phyloP scores from a whole-genome alignment of 2,797 vertebrate species.

The Melanotaenia pygmaea region DNA sequence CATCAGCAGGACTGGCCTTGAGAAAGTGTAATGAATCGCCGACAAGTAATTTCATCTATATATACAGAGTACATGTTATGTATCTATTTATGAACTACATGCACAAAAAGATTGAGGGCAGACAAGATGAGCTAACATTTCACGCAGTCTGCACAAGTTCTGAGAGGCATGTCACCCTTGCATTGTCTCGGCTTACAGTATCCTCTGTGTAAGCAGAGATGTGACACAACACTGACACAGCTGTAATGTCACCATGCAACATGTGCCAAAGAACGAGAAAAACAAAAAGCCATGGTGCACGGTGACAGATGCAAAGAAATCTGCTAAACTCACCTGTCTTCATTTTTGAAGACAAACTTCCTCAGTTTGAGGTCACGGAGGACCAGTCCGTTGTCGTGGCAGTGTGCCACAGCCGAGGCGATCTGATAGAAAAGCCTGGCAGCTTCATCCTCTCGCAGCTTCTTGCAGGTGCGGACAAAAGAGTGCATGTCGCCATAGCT shows the following conservation, averaged over 20 bases:
- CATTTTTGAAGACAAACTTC: slow-evolving; percentile 98
- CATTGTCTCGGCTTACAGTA: slow-evolving; percentile 45
- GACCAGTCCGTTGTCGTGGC: slow-evolving; percentile 96
- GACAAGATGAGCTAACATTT: slow-evolving; percentile 49
- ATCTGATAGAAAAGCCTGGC: slow-evolving; percentile 98
- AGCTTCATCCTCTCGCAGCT: slow-evolving; percentile 97
- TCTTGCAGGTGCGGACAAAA: slow-evolving; percentile 98
- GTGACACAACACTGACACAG: slow-evolving; percentile 9
- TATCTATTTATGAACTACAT: slow-evolving; percentile 10
- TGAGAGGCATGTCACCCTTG: slow-evolving; percentile 26
- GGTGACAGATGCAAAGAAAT: neutral
- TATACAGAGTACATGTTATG: neutral
- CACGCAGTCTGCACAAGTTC: slow-evolving; percentile 43
- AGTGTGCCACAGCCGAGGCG: slow-evolving; percentile 96
- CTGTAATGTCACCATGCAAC: slow-evolving; percentile 21
- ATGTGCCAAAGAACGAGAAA: neutral
- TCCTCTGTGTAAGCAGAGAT: slow-evolving; percentile 38
- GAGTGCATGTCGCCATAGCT: slow-evolving; percentile 99
- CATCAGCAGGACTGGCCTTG: neutral
- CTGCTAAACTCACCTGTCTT: slow-evolving; percentile 90
- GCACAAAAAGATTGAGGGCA: slow-evolving; percentile 36
- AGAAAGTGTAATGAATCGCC: slow-evolving; percentile 14
- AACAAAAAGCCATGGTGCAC: neutral
- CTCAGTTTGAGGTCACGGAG: slow-evolving; percentile 97
- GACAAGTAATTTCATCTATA: slow-evolving; percentile 3